Conservation (phyloP, 2,113 vertebrate genomes). For the Dinomys branickii region DNA sequence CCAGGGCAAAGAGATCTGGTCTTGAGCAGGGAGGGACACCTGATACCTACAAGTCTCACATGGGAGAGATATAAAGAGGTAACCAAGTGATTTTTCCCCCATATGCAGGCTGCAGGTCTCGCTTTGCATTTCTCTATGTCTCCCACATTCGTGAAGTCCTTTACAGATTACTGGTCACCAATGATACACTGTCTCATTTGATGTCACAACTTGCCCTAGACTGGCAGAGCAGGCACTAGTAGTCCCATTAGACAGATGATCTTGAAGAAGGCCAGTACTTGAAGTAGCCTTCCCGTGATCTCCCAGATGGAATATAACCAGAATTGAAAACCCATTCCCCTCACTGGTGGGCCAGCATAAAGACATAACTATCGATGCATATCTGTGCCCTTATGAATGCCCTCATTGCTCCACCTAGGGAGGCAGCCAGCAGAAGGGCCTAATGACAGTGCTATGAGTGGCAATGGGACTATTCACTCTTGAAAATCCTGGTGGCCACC, state of each 20-base stretch:
- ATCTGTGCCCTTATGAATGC: slow-evolving; percentile 85
- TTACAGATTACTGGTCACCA: background rate
- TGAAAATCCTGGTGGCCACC: background rate
- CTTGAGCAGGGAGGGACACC: background rate
- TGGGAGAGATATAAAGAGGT: background rate
- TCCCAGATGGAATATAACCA: background rate
- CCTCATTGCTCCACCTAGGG: slow-evolving; percentile 79
- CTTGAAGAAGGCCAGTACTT: background rate
- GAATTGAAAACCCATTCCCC: background rate
- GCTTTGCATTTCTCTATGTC: background rate
- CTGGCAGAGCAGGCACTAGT: background rate
- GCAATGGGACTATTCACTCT: background rate
- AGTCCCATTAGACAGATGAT: background rate
- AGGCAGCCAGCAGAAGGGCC: background rate
- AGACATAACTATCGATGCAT: slow-evolving; percentile 89
- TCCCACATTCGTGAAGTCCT: background rate
- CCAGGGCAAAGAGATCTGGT: background rate
- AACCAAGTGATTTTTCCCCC: background rate
- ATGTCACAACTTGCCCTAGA: background rate
- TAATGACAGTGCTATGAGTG: background rate
- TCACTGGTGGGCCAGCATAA: slow-evolving; percentile 86
- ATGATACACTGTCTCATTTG: background rate
- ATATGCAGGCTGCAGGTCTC: background rate
- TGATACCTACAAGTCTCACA: background rate
- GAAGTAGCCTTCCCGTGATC: background rate